phyloP scores from a whole-genome alignment of 2,113 vertebrate species.

The Tyto alba region DNA sequence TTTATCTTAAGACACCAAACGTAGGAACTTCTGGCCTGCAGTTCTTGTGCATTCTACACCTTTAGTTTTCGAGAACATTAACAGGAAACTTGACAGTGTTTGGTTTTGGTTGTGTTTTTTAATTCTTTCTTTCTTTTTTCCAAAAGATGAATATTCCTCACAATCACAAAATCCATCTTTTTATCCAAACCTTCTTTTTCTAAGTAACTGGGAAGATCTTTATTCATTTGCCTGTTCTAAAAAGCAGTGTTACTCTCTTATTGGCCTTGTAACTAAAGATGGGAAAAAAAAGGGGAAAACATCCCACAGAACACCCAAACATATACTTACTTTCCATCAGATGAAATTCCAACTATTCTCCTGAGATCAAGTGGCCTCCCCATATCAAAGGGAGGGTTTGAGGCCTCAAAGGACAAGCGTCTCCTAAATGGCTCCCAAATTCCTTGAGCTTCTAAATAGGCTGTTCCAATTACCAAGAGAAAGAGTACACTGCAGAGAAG shows the following conservation, averaged over 20 bases:
- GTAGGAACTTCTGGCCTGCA: background rate
- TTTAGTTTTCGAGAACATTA: background rate
- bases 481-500: conserved; percentile 83
- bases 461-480: conserved; percentile 92
- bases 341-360: conserved; percentile 94
- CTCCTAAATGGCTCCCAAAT: conserved; percentile 98
- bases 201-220: background rate
- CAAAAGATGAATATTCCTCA: background rate
- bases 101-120: background rate
- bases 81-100: background rate
- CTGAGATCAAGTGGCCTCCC: conserved; percentile 97
- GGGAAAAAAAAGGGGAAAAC: background rate
- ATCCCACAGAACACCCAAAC: background rate
- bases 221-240: background rate
- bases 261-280: background rate
- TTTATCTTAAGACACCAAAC: background rate
- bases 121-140: too few species aligned
- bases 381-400: conserved; percentile 87
- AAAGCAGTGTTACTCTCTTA: background rate
- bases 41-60: background rate
- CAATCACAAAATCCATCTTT: background rate
- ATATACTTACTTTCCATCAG: conserved; percentile 88
- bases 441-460: conserved; percentile 97
- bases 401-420: conserved; percentile 88
- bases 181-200: background rate